These are phyloP conservation scores for Pristionchus fissidentatus DNA, from an alignment of 2,888 invertebrate genomes.

Conservation along the genomic window DNA sequence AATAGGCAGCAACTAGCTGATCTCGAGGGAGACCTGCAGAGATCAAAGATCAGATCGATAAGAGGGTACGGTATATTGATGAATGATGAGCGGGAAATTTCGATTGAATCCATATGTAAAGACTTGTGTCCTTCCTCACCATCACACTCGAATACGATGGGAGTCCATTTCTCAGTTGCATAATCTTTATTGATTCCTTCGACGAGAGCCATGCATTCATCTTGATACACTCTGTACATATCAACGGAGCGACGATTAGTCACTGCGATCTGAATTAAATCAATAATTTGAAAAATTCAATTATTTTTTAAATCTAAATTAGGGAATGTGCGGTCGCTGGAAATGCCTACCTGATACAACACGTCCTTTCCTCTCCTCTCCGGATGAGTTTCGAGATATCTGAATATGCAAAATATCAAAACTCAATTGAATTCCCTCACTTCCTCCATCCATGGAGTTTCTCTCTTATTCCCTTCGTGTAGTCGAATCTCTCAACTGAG, in stretches of 20 bases:
- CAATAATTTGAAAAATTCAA: neutral
- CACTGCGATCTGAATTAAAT: slow-evolving; percentile 68
- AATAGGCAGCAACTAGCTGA: slow-evolving; percentile 73
- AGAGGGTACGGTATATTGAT: neutral
- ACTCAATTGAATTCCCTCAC: neutral
- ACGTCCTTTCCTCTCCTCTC: slow-evolving; percentile 75
- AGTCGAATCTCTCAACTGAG: slow-evolving; percentile 75
- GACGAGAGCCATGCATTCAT: slow-evolving; percentile 72
- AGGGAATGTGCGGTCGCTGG: neutral
- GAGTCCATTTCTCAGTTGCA: slow-evolving; percentile 63
- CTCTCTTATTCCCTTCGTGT: slow-evolving; percentile 75
- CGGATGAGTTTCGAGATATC: slow-evolving; percentile 73
- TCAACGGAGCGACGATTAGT: slow-evolving; percentile 75
- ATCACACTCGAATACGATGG: slow-evolving; percentile 74
- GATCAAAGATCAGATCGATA: neutral
- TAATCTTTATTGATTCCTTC: slow-evolving; percentile 67
- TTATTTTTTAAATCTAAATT: neutral
- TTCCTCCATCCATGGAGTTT: slow-evolving; percentile 70
- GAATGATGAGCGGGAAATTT: neutral
- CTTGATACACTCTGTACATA: slow-evolving; percentile 75
- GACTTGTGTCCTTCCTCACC: slow-evolving; percentile 52
- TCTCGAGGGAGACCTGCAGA: slow-evolving; percentile 65
- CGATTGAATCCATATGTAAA: neutral
- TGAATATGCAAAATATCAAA: neutral
- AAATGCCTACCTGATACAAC: slow-evolving; percentile 66